phyloP scores from a whole-genome alignment of 2,888 invertebrate species.

The Pristionchus mayeri region DNA sequence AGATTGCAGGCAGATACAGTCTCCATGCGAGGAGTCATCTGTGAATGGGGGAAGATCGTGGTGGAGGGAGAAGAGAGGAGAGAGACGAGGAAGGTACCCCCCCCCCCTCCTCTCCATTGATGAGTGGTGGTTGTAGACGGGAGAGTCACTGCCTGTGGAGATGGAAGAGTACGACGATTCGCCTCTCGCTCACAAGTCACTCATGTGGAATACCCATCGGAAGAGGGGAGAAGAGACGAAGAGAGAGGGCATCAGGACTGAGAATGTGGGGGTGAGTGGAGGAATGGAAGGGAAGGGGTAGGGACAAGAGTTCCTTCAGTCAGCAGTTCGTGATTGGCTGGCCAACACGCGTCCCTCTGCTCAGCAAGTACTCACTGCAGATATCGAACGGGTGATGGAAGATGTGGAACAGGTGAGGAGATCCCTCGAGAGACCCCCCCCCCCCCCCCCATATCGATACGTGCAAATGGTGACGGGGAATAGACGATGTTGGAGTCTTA shows the following conservation, averaged over 20 bases:
- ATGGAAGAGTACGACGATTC: conserved; percentile 62
- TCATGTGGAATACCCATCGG: conserved; percentile 45
- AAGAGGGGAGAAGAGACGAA: conserved; percentile 37
- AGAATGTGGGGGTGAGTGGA: conserved; percentile 14
- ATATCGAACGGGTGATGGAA: conserved; percentile 43
- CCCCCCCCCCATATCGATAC: background rate
- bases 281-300: background rate
- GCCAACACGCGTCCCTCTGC: conserved; percentile 38
- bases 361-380: conserved; percentile 23
- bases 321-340: conserved; percentile 44
- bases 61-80: conserved; percentile 26
- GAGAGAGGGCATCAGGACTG: background rate
- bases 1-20: conserved; percentile 27
- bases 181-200: conserved; percentile 56
- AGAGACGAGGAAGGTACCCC: conserved; percentile 7
- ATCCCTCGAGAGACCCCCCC: too few species aligned
- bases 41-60: conserved; percentile 33
- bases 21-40: background rate
- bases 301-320: background rate
- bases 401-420: conserved; percentile 29
- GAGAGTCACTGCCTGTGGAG: conserved; percentile 59
- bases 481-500: background rate
- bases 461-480: background rate
- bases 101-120: background rate
- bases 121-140: conserved; percentile 42